Conservation (phyloP, 2,113 vertebrate species). For the Semicossyphus pulcher region DNA sequence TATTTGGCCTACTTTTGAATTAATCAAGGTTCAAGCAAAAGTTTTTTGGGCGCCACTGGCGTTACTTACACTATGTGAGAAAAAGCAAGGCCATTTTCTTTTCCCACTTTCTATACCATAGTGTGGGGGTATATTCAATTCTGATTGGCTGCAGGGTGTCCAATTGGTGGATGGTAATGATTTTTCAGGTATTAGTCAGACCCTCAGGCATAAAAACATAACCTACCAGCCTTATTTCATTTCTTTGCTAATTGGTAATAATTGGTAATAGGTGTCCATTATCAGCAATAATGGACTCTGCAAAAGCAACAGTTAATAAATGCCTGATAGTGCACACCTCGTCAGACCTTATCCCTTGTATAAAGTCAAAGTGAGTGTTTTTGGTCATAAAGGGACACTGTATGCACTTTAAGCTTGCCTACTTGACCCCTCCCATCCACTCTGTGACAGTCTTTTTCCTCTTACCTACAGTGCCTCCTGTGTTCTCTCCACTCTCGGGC, state of each 20-base stretch:
- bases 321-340: not conserved
- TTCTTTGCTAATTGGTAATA: too few relatives aligned
- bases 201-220: too few relatives aligned
- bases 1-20: conserved; percentile 23
- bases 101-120: too few relatives aligned
- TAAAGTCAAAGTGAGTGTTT: conserved; percentile 41
- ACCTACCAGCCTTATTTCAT: too few relatives aligned
- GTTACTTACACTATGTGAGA: conserved; percentile 4
- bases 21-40: conserved; percentile 18
- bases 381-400: conserved; percentile 60
- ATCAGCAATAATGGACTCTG: too few relatives aligned
- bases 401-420: conserved; percentile 44
- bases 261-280: too few relatives aligned
- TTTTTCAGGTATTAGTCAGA: too few relatives aligned
- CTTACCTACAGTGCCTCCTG: conserved; percentile 43
- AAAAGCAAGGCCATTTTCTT: too few relatives aligned
- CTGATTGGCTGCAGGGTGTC: too few relatives aligned
- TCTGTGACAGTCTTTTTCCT: conserved; percentile 64
- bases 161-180: too few relatives aligned
- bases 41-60: not conserved
- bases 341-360: not conserved
- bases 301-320: too few relatives aligned
- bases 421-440: conserved; percentile 22
- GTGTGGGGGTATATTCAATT: too few relatives aligned
- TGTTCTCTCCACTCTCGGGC: conserved; percentile 67